Conservation (phyloP, 92 coral and sea anemone species). For the Umimayanthus chanpuru region DNA sequence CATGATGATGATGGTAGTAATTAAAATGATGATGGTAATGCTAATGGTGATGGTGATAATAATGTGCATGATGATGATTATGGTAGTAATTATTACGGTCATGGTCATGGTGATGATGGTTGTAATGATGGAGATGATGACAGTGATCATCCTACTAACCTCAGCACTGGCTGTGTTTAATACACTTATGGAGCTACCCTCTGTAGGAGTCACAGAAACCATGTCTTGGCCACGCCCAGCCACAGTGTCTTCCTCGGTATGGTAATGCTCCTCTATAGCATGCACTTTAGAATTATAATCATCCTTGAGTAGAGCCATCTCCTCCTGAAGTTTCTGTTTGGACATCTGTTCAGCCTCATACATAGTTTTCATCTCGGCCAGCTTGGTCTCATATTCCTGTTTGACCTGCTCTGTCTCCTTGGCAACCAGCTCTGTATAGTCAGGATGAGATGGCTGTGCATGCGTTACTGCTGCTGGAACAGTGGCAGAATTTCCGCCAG, state of each 20-base stretch:
- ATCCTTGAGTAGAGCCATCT: slow-evolving; percentile 75
- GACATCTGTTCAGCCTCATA: slow-evolving; percentile 93
- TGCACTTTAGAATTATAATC: slow-evolving; percentile 82
- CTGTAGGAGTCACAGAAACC: slow-evolving; percentile 43
- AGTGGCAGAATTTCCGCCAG: slow-evolving; percentile 37
- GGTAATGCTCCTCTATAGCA: slow-evolving; percentile 87
- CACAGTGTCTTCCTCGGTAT: slow-evolving; percentile 38
- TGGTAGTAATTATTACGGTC: too few species aligned
- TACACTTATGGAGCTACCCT: slow-evolving; percentile 65
- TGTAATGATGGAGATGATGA: too few species aligned
- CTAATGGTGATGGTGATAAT: too few species aligned
- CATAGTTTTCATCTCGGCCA: slow-evolving; percentile 86
- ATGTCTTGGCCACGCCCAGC: slow-evolving; percentile 17
- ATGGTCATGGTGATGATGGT: too few species aligned
- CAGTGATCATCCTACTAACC: slow-evolving; percentile 17
- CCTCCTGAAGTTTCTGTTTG: slow-evolving; percentile 88
- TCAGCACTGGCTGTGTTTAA: slow-evolving; percentile 51
- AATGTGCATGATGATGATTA: too few species aligned
- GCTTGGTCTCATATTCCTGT: slow-evolving; percentile 80
- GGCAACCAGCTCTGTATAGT: slow-evolving; percentile 66
- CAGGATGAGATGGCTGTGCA: slow-evolving; percentile 52
- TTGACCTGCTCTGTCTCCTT: slow-evolving; percentile 81
- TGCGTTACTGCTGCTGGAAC: slow-evolving; percentile 43
- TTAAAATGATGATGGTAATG: too few species aligned
- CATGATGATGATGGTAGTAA: too few species aligned